Conservation (phyloP, 2,113 vertebrate genomes). For the Physeter macrocephalus region DNA sequence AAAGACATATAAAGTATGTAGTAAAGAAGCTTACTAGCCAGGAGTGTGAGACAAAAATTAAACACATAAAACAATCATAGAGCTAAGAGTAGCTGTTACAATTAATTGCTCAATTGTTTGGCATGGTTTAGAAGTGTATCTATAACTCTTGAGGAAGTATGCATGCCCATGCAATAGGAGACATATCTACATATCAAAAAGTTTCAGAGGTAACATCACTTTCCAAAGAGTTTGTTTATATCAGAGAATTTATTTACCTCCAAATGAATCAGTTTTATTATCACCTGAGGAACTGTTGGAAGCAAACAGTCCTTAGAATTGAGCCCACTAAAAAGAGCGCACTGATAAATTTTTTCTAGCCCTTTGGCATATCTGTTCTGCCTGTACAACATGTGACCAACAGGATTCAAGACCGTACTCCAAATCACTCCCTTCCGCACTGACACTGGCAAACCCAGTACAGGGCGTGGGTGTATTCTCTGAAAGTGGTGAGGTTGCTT, state of each 20-base stretch:
- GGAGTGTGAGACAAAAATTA: slow-evolving; percentile 67
- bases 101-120: slow-evolving; percentile 37
- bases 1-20: slow-evolving; percentile 33
- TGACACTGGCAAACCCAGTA: background rate
- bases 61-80: slow-evolving; percentile 65
- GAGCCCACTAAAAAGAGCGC: background rate
- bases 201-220: slow-evolving; percentile 9
- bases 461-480: background rate
- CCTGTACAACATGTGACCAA: background rate
- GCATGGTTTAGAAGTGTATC: background rate
- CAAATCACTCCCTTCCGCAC: background rate
- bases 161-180: background rate
- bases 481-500: background rate
- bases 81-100: background rate
- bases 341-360: slow-evolving; percentile 31
- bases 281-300: slow-evolving; percentile 33
- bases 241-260: slow-evolving; percentile 42
- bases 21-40: slow-evolving; percentile 50
- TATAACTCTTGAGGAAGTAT: background rate
- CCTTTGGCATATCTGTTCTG: background rate
- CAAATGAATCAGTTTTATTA: slow-evolving; percentile 54
- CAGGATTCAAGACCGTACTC: background rate
- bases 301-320: slow-evolving; percentile 27
- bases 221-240: slow-evolving; percentile 1
- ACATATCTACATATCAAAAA: slow-evolving; percentile 26